Evolutionary conservation across 2,797 vertebrate species (phyloP), one percentile per base, ranked within the genome.

Genomic region (Picus viridis): DNA sequence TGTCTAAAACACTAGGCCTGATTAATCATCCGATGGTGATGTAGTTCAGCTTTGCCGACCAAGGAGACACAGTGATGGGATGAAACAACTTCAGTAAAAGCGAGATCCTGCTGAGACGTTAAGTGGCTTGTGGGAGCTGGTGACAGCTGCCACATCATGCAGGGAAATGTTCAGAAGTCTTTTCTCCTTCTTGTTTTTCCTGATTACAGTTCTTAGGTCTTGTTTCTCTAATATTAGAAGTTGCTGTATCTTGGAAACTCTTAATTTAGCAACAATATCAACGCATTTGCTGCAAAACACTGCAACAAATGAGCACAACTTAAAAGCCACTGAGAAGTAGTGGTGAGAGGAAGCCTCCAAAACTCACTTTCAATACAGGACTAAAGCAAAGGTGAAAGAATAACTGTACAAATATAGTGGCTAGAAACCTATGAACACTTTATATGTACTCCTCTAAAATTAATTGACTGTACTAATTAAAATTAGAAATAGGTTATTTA

Each of bases 391-490:
- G 49, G 16, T 14, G 62, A 10, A 76, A 26, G 34, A 51, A 72
- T 30, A 83, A 9, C 10, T 43, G 19, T 56, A 90, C 65, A 63
- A 80, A 59, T 87, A 41, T 29, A 72, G 47, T 20, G n/a, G 16
- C 30, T 65, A 70, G 47, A 88, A 94, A 95, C 69, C 26, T 47
- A 41, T 34, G 32, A 89, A 30, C 34, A 88, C 71, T 88, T 89
- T 84, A 23, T 79, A 29, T 70, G n/a, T 64, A 61, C 62, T 86
- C 61, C 83, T 88, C 80, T 92, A 81, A 91, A 95, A 92, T 89
- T 88, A 95, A 78, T 86, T 89, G 47, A 53, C 74, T 88, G 29
- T 84, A 57, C 83, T 92, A 93, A 95, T 92, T 91, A 92, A 92
- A 92, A 94, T 91, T 92, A 93, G 80, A 39, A 92, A 82, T 61